A percentile compares a stretch with the other conserved stretches of the same genome.
Evolutionary conservation across 2,113 vertebrate genomes (phyloP).

Genomic region (Rhynchomys soricoides): DNA sequence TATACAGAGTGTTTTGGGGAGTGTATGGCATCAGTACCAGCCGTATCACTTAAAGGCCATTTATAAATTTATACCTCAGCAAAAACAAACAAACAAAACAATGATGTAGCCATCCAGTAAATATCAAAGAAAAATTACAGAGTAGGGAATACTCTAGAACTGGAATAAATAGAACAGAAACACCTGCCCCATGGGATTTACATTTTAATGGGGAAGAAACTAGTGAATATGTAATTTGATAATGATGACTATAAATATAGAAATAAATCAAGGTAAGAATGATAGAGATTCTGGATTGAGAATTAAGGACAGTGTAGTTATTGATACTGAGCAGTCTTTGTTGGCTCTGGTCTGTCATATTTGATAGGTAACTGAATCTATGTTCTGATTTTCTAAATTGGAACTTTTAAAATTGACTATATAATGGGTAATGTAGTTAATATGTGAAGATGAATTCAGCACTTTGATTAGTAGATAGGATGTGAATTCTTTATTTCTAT

Average conservation of each 20-base stretch:
- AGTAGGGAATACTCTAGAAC: conserved; percentile 5
- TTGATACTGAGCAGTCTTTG: not conserved
- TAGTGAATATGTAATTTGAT: not conserved
- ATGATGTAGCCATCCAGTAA: conserved; percentile 21
- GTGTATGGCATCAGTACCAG: not conserved
- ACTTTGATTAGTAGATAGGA: conserved; percentile 16
- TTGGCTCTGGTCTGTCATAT: not conserved
- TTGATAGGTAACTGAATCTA: conserved; percentile 15
- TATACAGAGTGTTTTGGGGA: not conserved
- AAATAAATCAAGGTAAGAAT: not conserved
- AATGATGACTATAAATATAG: not conserved
- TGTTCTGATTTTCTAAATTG: not conserved
- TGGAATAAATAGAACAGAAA: conserved; percentile 10
- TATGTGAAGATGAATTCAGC: not conserved
- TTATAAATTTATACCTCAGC: not conserved
- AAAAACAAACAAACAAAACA: not conserved
- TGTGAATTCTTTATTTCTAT: conserved; percentile 37
- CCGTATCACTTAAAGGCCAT: not conserved
- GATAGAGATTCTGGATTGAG: too few species aligned
- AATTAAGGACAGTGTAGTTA: not conserved
- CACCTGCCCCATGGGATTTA: not conserved
- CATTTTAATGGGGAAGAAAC: not conserved
- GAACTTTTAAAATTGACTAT: conserved; percentile 25
- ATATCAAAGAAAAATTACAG: not conserved
- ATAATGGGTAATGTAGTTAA: conserved; percentile 30